Base-by-base conservation (phyloP, 2,113 vertebrate genomes). In the Notiomystis cincta region DNA sequence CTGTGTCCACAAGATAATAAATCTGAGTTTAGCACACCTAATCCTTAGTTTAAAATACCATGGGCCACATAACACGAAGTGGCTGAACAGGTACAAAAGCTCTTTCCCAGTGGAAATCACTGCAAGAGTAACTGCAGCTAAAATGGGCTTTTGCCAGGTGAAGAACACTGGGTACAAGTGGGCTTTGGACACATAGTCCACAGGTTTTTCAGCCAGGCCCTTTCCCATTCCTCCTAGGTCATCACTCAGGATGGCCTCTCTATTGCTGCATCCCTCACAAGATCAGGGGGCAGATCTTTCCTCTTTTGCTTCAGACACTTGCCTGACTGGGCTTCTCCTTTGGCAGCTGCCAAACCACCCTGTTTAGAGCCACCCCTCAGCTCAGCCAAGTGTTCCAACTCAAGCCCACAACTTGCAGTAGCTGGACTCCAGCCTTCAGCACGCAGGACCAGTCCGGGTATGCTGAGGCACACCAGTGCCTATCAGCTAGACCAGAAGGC, bases 31-130 rank as follows among this genome's bases (percentile, higher is more conserved):
- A 93, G 72, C 5, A 6, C 64, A 81, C 65, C 81, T 92, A 86
- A 80, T 90, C 60, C 94, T 89, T 60, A 89, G 75, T 87, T 70
- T 54, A 84, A 84, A 95, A 87, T 65, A 77, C 86, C 89, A 91
- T 80, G 95, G 48, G 45, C 67, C 89, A 90, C 60, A 77, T 66
- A 83, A 89, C 67, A 87, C 27, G 0, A 83, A 87, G 93, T 75
- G 67, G 56, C 82, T 78, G 54, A 89, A 64, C 91, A 93, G 92
- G 94, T 95, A 96, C 38, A 87, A 83, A 89, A 72, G 58, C 3
- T 17, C 47, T 66, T 50, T 81, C 44, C 30, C 67, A 28, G 47
- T 60, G 30, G 76, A 91, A 81, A 96, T 75, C 58, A 47, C 38
- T 54, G 56, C 57, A 72, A 79, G 76, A 70, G 23, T 58, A 83